phyloP scores from a whole-genome alignment of 2,888 invertebrate genomes.

The Drosophila meridionalis region DNA sequence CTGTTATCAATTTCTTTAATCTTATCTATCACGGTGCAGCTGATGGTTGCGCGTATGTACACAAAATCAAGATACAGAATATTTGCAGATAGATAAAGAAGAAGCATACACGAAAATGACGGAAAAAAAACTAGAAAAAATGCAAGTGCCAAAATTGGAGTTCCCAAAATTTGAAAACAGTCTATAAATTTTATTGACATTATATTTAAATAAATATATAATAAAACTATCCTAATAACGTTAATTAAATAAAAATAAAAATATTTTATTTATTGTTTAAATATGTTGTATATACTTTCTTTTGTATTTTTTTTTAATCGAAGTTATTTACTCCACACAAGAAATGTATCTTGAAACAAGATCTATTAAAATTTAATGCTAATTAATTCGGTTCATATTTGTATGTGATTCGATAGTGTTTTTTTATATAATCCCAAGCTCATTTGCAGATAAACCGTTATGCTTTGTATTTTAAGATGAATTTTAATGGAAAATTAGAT shows the following conservation, averaged over 20 bases:
- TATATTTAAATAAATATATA: background rate
- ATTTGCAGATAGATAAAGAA: constrained; percentile 10
- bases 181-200: background rate
- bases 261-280: background rate
- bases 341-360: background rate
- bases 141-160: constrained; percentile 1
- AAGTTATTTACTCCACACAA: too few relatives aligned
- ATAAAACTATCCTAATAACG: background rate
- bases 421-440: constrained; percentile 10
- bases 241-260: background rate
- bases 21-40: constrained; percentile 51
- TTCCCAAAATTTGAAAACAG: background rate
- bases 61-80: constrained; percentile 26
- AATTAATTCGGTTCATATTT: background rate
- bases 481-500: constrained; percentile 17
- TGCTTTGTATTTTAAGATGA: constrained; percentile 8
- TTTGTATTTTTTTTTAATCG: background rate
- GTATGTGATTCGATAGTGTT: background rate
- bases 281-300: background rate
- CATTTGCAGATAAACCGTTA: constrained; percentile 27
- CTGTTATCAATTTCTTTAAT: constrained; percentile 61
- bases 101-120: background rate
- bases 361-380: background rate
- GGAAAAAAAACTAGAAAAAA: background rate
- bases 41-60: constrained; percentile 12